A percentile compares a stretch with the other conserved stretches of the same genome.
These are phyloP conservation scores for Hofmannophila pseudospretella DNA, from an alignment of 2,888 invertebrate genomes.

Conservation along the genomic window DNA sequence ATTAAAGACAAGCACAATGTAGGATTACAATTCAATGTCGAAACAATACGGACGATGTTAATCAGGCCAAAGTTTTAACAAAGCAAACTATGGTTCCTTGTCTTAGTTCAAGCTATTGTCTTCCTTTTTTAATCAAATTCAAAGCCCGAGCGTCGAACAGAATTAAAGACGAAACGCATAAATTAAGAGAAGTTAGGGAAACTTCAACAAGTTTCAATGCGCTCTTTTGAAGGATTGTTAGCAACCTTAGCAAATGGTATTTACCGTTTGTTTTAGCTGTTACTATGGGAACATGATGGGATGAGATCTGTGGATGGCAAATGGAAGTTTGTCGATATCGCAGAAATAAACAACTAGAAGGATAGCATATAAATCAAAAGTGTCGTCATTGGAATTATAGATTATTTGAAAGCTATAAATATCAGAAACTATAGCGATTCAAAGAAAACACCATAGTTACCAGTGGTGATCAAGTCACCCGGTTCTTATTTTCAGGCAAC, in stretches of 20 bases:
- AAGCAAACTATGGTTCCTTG: slow-evolving; percentile 38
- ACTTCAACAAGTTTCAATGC: slow-evolving; percentile 56
- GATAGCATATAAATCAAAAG: no score
- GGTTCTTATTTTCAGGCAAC: no score
- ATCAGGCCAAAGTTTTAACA: slow-evolving; percentile 13
- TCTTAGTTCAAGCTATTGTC: slow-evolving; percentile 46
- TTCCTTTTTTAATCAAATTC: slow-evolving; percentile 58
- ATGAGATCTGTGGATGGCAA: slow-evolving; percentile 12
- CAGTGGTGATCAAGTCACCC: no score
- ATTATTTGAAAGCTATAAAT: no score
- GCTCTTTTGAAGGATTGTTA: slow-evolving; percentile 31
- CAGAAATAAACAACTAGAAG: neutral
- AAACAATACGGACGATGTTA: slow-evolving; percentile 6
- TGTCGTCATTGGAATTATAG: no score
- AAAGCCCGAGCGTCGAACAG: slow-evolving; percentile 38
- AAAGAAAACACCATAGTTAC: no score
- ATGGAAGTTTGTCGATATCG: slow-evolving; percentile 4
- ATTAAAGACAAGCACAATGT: neutral
- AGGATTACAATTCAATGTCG: neutral
- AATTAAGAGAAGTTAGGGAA: slow-evolving; percentile 60
- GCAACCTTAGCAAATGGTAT: slow-evolving; percentile 17
- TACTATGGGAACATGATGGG: slow-evolving; percentile 13
- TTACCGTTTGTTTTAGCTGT: neutral
- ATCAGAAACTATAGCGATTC: no score
- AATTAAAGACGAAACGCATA: slow-evolving; percentile 67